Base-by-base conservation (phyloP, 2,888 invertebrate species). In the Nomada lathburiana region DNA sequence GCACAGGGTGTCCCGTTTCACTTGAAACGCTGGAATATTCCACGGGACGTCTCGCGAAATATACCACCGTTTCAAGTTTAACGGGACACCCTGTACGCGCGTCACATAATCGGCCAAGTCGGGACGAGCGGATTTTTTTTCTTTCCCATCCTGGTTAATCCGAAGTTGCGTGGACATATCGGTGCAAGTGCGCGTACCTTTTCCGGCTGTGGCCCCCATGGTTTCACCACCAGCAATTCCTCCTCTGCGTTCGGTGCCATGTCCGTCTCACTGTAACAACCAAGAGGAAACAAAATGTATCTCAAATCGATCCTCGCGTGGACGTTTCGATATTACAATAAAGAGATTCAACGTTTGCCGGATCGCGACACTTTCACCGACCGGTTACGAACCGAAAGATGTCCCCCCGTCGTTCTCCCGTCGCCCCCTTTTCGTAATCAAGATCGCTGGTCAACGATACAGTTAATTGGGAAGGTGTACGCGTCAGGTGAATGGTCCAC, bases 241-340 rank as follows among this genome's bases (percentile, higher is more conserved):
- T 94, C 93, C 90, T 94, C 94, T 79, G 93, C 93, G 82, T 94
- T 94, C 62, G 94, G 94, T 76, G 93, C 93, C 93, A 94, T 94
- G 85, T 94, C 93, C 89, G 93, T 93, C 86, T 93, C 93, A 85
- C 94, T 93, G 91, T 2, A 93, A 92, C 67, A 86, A 72, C 64
- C 65, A 88, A 85, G 83, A 83, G 44, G 67, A 73, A 73, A 26
- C 18, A 63, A 29, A 44, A 23, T 18, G 20, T 64, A 64, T 52
- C 7, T 36, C 18, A 53, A 11, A 4, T 29, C n/a, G 9, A 18
- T 23, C 36, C 11, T 23, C 47, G 1, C 23, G 3, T n/a, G 20
- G 16, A 69, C 18, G 0, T 0, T 7, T 36, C 36, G 36, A 36
- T 36, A 36, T 36, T 36, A 5, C 7, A 36, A 36, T 5, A 5